Evolutionary conservation across 2,797 vertebrate genomes (phyloP).

Genomic region (Crocodylus rhombifer): DNA sequence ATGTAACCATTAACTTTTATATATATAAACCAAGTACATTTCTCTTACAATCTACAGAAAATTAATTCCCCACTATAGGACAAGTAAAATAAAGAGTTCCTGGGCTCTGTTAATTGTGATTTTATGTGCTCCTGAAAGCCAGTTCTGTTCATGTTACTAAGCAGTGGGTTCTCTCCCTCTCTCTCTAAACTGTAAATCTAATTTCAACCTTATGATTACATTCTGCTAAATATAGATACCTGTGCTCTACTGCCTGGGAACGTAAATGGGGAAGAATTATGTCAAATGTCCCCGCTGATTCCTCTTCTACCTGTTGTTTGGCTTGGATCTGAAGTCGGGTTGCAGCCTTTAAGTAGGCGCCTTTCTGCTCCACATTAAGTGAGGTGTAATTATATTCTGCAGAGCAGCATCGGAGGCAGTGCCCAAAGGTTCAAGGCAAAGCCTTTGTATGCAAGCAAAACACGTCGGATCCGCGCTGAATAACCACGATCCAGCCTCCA

Average conservation of each 20-base stretch:
- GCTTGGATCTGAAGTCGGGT: constrained; percentile 46
- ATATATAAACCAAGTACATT: neutral
- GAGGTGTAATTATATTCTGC: constrained; percentile 54
- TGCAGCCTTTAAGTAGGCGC: constrained; percentile 58
- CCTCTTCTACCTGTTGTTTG: constrained; percentile 67
- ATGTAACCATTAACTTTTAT: too few species aligned
- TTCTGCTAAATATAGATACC: constrained; percentile 70
- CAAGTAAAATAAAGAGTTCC: constrained; percentile 41
- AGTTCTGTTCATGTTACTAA: constrained; percentile 15
- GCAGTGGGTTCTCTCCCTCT: constrained; percentile 42
- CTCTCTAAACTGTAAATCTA: constrained; percentile 37
- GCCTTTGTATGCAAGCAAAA: constrained; percentile 58
- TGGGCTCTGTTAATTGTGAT: constrained; percentile 11
- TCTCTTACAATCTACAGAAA: neutral
- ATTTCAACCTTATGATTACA: constrained; percentile 57
- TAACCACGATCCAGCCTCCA: constrained; percentile 67
- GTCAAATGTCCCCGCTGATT: constrained; percentile 44
- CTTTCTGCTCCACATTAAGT: constrained; percentile 16
- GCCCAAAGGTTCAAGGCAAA: constrained; percentile 51
- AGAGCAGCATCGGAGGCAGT: constrained; percentile 51
- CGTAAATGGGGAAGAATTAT: constrained; percentile 51
- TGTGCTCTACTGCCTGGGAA: constrained; percentile 35
- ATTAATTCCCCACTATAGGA: neutral
- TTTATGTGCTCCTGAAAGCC: neutral
- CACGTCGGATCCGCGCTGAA: constrained; percentile 60